Conservation (phyloP, 2,797 vertebrate genomes). For the Propithecus perrieri region DNA sequence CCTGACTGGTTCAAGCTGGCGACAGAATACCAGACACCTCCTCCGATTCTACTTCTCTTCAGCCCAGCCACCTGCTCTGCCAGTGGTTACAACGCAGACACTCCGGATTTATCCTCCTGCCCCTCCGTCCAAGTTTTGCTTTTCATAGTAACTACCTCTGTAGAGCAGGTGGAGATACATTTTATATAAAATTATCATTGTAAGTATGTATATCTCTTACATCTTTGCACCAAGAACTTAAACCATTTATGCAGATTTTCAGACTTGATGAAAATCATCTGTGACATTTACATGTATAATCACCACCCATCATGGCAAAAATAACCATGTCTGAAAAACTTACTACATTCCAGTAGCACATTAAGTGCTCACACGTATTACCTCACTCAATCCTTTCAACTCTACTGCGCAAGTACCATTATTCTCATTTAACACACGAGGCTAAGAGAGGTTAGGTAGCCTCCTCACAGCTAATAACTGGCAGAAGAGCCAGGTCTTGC, state of each 20-base stretch:
- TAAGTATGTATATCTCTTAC: neutral
- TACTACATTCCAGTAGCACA: neutral
- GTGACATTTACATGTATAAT: neutral
- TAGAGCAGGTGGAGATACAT: neutral
- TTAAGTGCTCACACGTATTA: neutral
- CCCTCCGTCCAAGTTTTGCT: neutral
- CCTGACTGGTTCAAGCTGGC: neutral
- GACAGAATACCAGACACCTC: neutral
- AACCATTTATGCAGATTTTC: neutral
- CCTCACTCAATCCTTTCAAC: neutral
- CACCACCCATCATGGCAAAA: neutral
- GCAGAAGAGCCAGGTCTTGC: neutral
- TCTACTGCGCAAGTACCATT: fast-evolving
- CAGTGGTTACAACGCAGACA: neutral
- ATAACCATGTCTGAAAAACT: neutral
- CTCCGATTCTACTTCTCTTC: neutral
- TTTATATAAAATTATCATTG: neutral
- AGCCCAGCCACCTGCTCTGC: fast-evolving
- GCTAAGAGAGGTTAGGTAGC: neutral
- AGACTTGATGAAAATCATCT: neutral
- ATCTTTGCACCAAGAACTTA: neutral
- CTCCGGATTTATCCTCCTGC: too few species aligned
- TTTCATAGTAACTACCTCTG: neutral
- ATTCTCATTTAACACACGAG: neutral
- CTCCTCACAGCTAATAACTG: neutral